Conservation (phyloP, 1,140 invertebrate species). For the Eciton burchellii region DNA sequence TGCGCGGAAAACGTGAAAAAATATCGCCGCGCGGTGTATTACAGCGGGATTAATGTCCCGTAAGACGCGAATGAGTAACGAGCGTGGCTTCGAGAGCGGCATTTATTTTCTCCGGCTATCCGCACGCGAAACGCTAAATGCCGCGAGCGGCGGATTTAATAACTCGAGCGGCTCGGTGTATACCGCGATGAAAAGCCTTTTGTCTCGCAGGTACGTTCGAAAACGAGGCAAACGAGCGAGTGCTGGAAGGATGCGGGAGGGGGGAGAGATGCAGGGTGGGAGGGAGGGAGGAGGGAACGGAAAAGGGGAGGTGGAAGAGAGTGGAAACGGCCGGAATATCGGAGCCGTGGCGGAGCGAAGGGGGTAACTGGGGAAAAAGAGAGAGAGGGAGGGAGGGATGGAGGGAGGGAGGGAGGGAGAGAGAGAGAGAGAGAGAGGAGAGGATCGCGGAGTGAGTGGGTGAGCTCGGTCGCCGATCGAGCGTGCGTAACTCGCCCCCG, state of each 20-base stretch:
- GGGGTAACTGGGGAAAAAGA: slow-evolving; percentile 45
- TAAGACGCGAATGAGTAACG: slow-evolving; percentile 45
- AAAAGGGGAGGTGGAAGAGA: too few species aligned
- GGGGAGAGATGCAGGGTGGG: too few species aligned
- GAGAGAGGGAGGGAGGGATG: too few species aligned
- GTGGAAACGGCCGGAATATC: slow-evolving; percentile 37
- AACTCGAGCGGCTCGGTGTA: slow-evolving; percentile 48
- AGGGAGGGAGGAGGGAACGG: too few species aligned
- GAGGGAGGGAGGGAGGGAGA: too few species aligned
- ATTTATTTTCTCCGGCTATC: slow-evolving; percentile 48
- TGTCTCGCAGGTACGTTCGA: slow-evolving; percentile 50
- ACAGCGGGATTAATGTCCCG: slow-evolving; percentile 24
- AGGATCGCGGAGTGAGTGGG: slow-evolving; percentile 13
- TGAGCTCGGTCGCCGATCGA: slow-evolving; percentile 61
- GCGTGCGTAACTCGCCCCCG: slow-evolving; percentile 67
- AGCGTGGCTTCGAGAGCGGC: slow-evolving; percentile 15
- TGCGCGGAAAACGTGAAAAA: slow-evolving; percentile 16
- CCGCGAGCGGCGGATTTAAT: slow-evolving; percentile 53
- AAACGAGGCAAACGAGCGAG: slow-evolving; percentile 20
- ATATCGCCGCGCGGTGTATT: slow-evolving; percentile 22
- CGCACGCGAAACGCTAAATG: slow-evolving; percentile 12
- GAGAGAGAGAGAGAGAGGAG: too few species aligned
- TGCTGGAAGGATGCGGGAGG: background rate
- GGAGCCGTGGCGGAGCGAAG: slow-evolving; percentile 24
- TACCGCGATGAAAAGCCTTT: slow-evolving; percentile 40